Percentiles rank a stretch among this genome's conserved stretches.
These are phyloP conservation scores for Apis florea DNA, from an alignment of 1,140 invertebrate species.

Conservation along the genomic window DNA sequence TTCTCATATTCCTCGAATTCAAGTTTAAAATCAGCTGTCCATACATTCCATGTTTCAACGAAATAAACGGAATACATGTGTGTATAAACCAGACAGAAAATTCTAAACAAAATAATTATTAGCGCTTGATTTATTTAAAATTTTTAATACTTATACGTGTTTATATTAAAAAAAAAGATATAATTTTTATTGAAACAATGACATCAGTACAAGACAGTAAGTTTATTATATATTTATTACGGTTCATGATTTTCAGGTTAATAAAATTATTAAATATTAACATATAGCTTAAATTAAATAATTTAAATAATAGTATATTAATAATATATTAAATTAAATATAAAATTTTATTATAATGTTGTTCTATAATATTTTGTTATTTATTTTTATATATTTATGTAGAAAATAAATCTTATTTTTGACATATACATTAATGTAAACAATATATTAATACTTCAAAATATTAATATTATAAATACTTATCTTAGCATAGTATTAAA, in stretches of 20 bases:
- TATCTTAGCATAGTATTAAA: conserved; percentile 10
- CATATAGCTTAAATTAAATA: not conserved
- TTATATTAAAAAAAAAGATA: not conserved
- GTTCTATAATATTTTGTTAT: not conserved
- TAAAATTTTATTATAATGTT: not conserved
- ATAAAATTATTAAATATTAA: not conserved
- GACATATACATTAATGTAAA: conserved; percentile 28
- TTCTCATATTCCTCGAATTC: conserved; percentile 40
- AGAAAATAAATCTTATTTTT: not conserved
- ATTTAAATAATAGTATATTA: conserved; percentile 58
- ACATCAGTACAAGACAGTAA: conserved; percentile 70
- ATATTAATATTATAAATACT: not conserved
- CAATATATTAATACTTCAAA: not conserved
- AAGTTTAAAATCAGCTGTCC: conserved; percentile 45
- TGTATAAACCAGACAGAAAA: not conserved
- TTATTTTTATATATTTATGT: not conserved
- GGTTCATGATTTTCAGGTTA: conserved; percentile 34
- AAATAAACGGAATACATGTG: not conserved
- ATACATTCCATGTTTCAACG: conserved; percentile 18
- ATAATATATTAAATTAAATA: conserved; percentile 75
- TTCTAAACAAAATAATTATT: not conserved
- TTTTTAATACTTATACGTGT: not conserved
- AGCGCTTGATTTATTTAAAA: not conserved
- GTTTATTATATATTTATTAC: conserved; percentile 33
- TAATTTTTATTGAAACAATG: conserved; percentile 43